phyloP scores from a whole-genome alignment of 1,140 invertebrate genomes.

The Battus philenor region DNA sequence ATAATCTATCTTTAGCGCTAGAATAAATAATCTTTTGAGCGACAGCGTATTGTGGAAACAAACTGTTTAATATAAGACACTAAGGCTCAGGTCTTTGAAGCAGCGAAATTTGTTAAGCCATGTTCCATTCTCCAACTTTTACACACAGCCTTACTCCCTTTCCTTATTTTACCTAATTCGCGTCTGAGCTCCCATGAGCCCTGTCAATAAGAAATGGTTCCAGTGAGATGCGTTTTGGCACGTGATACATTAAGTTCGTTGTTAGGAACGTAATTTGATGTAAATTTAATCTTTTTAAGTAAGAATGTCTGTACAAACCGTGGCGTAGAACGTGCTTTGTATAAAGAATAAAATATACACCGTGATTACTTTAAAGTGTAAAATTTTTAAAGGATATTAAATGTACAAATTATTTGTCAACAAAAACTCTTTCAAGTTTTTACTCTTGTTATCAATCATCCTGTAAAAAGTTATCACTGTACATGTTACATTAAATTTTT shows the following conservation, averaged over 20 bases:
- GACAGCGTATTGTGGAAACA: conserved; percentile 39
- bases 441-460: too few relatives aligned
- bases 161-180: conserved; percentile 16
- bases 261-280: background rate
- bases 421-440: too few relatives aligned
- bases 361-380: too few relatives aligned
- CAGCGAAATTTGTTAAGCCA: conserved; percentile 46
- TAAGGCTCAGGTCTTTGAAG: conserved; percentile 35
- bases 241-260: background rate
- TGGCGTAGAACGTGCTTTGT: too few relatives aligned
- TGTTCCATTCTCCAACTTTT: conserved; percentile 22
- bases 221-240: background rate
- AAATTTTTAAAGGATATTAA: too few relatives aligned
- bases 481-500: too few relatives aligned
- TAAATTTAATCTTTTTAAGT: background rate
- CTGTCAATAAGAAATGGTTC: background rate
- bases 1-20: conserved; percentile 9
- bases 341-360: too few relatives aligned
- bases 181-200: background rate
- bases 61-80: conserved; percentile 30
- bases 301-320: too few relatives aligned
- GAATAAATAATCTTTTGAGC: conserved; percentile 37
- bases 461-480: too few relatives aligned
- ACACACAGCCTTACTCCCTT: background rate
- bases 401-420: too few relatives aligned